phyloP scores from a whole-genome alignment of 2,113 vertebrate species.

The Castor canadensis region DNA sequence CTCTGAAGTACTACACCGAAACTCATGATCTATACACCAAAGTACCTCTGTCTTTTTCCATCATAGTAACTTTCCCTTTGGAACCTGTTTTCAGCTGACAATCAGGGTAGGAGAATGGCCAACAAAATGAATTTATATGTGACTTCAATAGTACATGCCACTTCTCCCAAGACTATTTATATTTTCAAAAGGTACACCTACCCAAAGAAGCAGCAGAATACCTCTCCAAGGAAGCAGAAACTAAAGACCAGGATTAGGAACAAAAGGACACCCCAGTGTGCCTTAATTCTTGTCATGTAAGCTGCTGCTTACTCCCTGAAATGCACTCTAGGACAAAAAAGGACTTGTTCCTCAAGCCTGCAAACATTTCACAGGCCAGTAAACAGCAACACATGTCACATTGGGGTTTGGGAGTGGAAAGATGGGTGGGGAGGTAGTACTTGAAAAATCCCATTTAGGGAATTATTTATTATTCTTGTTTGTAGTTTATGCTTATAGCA shows the following conservation, averaged over 20 bases:
- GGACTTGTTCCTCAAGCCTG: background rate
- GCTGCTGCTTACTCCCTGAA: background rate
- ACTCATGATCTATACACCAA: background rate
- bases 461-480: conserved; percentile 83
- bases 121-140: background rate
- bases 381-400: background rate
- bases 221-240: background rate
- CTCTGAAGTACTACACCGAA: background rate
- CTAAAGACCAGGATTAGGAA: background rate
- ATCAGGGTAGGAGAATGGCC: background rate
- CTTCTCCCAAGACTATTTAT: background rate
- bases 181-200: background rate
- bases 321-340: background rate
- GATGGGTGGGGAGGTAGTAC: background rate
- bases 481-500: conserved; percentile 82
- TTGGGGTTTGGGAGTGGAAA: background rate
- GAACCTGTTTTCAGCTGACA: background rate
- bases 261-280: background rate
- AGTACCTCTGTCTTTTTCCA: background rate
- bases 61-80: background rate
- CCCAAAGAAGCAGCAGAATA: background rate
- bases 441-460: conserved; percentile 72
- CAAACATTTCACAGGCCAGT: background rate
- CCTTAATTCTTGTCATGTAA: background rate
- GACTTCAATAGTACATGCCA: background rate